Conservation (phyloP, 2,113 vertebrate genomes). For the Tichodroma muraria region DNA sequence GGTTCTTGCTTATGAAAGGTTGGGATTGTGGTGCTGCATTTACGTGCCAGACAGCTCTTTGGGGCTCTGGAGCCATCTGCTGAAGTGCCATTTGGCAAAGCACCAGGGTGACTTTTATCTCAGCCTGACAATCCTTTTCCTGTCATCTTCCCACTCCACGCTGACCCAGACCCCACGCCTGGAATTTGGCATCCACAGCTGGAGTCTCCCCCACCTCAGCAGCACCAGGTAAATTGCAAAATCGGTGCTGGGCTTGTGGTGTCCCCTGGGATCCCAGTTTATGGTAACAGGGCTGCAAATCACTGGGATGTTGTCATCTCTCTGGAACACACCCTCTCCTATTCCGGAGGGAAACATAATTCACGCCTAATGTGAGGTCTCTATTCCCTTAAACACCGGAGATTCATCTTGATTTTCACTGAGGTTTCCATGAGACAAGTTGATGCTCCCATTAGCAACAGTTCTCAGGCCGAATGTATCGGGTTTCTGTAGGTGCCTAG, state of each 20-base stretch:
- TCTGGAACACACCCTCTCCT: not conserved
- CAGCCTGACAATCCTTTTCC: not conserved
- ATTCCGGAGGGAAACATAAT: not conserved
- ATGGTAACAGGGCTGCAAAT: not conserved
- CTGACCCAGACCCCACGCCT: not conserved
- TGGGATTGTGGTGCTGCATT: not conserved
- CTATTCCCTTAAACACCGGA: not conserved
- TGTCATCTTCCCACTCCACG: not conserved
- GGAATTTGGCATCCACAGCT: not conserved
- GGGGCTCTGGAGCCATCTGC: not conserved
- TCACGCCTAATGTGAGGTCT: not conserved
- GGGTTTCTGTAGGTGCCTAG: not conserved
- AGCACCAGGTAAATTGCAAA: not conserved
- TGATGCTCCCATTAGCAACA: not conserved
- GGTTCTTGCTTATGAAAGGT: not conserved
- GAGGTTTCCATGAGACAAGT: not conserved
- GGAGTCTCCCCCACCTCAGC: not conserved
- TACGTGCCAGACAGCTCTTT: not conserved
- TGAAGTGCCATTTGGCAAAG: not conserved
- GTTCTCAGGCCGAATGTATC: not conserved
- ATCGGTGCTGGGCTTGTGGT: not conserved
- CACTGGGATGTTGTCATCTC: not conserved
- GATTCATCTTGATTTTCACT: slow-evolving; percentile 8
- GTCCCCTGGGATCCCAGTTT: not conserved
- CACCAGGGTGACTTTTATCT: not conserved